Evolutionary conservation across 2,113 vertebrate species (phyloP).

Genomic region (Elaphurus davidianus): DNA sequence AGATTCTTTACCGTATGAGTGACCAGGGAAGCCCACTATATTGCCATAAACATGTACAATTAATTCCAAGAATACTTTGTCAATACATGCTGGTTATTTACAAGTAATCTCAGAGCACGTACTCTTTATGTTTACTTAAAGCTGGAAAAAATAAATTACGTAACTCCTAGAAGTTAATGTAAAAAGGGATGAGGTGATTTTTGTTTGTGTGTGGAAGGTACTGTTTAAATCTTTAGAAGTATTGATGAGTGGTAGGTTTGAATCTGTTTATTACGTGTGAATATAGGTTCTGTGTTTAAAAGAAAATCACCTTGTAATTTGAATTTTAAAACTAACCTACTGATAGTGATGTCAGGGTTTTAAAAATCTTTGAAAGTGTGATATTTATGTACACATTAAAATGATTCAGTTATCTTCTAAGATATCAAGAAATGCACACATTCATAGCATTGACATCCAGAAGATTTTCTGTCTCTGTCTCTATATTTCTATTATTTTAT

Average conservation of each 20-base stretch:
- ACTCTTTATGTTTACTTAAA: not conserved
- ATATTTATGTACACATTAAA: not conserved
- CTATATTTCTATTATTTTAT: not conserved
- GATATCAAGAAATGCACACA: not conserved
- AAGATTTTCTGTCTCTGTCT: not conserved
- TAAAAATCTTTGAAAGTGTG: not conserved
- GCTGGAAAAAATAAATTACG: not conserved
- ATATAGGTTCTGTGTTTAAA: not conserved
- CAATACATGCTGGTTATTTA: not conserved
- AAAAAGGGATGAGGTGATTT: not conserved
- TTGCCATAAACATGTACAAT: not conserved
- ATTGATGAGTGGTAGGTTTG: not conserved
- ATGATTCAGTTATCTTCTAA: not conserved
- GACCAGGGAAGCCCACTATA: not conserved
- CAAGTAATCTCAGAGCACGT: not conserved
- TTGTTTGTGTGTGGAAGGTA: not conserved
- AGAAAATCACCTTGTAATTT: not conserved
- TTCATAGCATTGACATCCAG: not conserved
- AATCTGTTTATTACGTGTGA: slow-evolving; percentile 45
- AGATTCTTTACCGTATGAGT: not conserved
- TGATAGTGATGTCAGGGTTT: not conserved
- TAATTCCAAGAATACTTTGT: not conserved
- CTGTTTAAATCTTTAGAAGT: slow-evolving; percentile 7
- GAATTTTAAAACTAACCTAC: slow-evolving; percentile 26
- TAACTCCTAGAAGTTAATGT: not conserved